A percentile compares a stretch with the other conserved stretches of the same genome.
These are phyloP conservation scores for Meandrusa payeni DNA, from an alignment of 2,888 invertebrate species.

Conservation along the genomic window DNA sequence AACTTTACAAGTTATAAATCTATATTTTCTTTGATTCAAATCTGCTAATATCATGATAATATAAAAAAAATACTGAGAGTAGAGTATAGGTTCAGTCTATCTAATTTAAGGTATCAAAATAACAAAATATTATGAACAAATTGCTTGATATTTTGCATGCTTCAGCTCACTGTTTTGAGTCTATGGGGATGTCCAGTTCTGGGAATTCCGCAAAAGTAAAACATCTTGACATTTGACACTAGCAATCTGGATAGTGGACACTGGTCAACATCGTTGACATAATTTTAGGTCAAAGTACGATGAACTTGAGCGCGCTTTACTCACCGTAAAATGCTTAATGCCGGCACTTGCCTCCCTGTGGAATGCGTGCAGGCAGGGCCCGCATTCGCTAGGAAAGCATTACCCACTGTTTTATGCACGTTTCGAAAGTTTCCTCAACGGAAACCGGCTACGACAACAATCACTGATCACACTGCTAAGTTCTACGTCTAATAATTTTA, in stretches of 20 bases:
- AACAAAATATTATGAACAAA: too few species aligned
- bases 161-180: too few species aligned
- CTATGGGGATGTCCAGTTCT: background rate
- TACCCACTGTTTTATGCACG: conserved; percentile 77
- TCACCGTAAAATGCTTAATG: conserved; percentile 79
- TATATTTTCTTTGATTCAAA: too few species aligned
- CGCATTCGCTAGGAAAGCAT: conserved; percentile 77
- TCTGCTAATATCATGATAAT: too few species aligned
- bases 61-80: too few species aligned
- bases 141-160: too few species aligned
- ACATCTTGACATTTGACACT: conserved; percentile 54
- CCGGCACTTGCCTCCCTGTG: conserved; percentile 76
- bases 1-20: too few species aligned
- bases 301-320: conserved; percentile 75
- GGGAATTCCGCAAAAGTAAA: conserved; percentile 8
- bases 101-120: too few species aligned
- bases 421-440: conserved; percentile 77
- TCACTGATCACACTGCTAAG: conserved; percentile 74
- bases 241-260: conserved; percentile 24
- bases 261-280: conserved; percentile 31
- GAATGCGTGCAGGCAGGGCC: conserved; percentile 76
- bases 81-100: too few species aligned
- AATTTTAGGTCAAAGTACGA: conserved; percentile 77
- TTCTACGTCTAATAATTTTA: conserved; percentile 56
- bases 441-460: conserved; percentile 79